phyloP scores from a whole-genome alignment of 2,797 vertebrate species.

The Phoxinus dragarum region DNA sequence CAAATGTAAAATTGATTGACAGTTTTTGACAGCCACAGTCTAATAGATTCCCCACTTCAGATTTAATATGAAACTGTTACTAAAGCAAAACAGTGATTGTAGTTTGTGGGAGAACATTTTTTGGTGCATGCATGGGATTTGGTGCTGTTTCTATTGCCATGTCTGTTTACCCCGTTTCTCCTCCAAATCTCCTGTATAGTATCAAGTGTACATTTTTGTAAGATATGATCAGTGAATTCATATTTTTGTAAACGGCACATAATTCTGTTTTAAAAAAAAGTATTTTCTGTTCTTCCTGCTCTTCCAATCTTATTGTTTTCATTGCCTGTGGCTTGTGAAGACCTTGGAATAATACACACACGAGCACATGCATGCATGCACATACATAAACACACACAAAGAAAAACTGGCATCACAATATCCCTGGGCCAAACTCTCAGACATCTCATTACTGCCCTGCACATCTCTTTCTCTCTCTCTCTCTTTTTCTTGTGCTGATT shows the following conservation, averaged over 20 bases:
- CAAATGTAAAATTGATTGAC: too few relatives aligned
- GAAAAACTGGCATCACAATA: conserved; percentile 30
- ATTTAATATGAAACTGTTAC: neutral
- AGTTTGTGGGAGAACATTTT: too few relatives aligned
- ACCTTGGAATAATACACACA: conserved; percentile 14
- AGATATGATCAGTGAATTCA: neutral
- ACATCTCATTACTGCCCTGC: conserved; percentile 39
- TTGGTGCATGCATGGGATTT: too few relatives aligned
- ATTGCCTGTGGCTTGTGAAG: neutral
- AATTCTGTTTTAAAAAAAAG: too few relatives aligned
- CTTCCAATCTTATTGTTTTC: neutral
- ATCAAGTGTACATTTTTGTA: neutral
- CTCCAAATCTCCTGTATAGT: neutral
- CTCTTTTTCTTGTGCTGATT: conserved; percentile 1
- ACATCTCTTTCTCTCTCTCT: conserved; percentile 18
- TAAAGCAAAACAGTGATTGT: too few relatives aligned
- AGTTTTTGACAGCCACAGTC: neutral
- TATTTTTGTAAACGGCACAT: neutral
- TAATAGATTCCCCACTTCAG: too few relatives aligned
- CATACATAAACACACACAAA: conserved; percentile 20
- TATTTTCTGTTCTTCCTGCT: neutral
- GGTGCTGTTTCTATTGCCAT: too few relatives aligned
- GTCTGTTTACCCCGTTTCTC: too few relatives aligned
- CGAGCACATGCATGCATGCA: neutral
- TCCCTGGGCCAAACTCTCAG: conserved; percentile 37